Conservation (phyloP, 1,140 invertebrate species). For the Macrobrachium nipponense region DNA sequence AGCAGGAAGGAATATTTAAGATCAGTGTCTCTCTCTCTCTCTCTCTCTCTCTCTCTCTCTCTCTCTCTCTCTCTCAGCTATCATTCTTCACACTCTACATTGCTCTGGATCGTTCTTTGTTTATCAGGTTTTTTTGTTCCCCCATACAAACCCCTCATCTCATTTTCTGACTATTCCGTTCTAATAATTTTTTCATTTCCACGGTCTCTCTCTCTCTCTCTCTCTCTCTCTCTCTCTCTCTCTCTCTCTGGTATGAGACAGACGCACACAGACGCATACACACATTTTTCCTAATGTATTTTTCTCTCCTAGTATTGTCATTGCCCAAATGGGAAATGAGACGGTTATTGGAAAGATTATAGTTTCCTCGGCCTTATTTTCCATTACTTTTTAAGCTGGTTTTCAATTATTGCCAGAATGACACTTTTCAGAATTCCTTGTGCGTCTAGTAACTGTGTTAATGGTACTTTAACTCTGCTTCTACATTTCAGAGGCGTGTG, state of each 20-base stretch:
- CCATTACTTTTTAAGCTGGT: no score
- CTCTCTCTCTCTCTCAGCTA: slow-evolving; percentile 18
- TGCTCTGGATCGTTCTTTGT: slow-evolving; percentile 24
- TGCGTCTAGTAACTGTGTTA: no score
- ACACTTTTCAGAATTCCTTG: no score
- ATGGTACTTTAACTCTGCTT: no score
- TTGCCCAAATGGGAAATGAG: no score
- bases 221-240: slow-evolving; percentile 11
- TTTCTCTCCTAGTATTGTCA: no score
- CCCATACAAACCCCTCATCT: background rate
- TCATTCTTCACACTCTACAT: background rate
- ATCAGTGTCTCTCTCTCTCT: background rate
- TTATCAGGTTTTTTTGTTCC: slow-evolving; percentile 42
- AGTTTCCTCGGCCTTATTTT: no score
- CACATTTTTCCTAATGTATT: no score
- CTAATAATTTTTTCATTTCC: slow-evolving; percentile 10
- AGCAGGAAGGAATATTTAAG: background rate
- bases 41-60: background rate
- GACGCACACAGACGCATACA: no score
- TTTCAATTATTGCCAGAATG: no score
- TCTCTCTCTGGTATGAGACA: background rate
- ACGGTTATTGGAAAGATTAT: no score
- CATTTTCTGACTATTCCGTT: background rate
- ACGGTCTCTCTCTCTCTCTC: slow-evolving; percentile 30
- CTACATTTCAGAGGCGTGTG: no score